Percentiles rank a stretch among this genome's conserved stretches.
Evolutionary conservation across 2,888 invertebrate genomes (phyloP).

Genomic region (Dromius quadrimaculatus): DNA sequence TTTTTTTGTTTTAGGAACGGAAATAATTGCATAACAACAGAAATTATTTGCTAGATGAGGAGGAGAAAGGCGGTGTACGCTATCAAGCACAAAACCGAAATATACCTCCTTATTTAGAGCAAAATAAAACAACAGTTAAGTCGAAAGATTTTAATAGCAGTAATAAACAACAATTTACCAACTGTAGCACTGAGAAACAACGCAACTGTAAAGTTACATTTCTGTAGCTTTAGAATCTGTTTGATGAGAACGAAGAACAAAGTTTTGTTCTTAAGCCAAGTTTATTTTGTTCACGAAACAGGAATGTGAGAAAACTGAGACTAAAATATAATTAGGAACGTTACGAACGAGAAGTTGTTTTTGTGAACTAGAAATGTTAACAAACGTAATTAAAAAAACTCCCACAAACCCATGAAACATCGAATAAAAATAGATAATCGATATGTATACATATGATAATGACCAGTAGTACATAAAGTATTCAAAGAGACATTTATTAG

Average conservation of each 20-base stretch:
- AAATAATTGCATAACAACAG: no score
- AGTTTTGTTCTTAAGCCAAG: neutral
- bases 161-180: neutral
- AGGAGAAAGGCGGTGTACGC: no score
- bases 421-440: no score
- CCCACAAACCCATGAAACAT: no score
- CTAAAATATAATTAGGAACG: slow-evolving; percentile 7
- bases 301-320: slow-evolving; percentile 11
- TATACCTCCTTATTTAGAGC: neutral
- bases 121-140: slow-evolving; percentile 8
- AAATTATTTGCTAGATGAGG: no score
- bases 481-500: no score
- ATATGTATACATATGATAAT: no score
- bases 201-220: slow-evolving; percentile 15
- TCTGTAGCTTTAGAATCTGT: slow-evolving; percentile 7
- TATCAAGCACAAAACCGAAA: no score
- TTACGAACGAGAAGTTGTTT: neutral
- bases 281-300: no score
- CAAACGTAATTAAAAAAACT: no score
- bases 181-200: neutral
- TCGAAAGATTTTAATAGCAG: neutral
- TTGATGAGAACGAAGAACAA: neutral
- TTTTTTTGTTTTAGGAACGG: no score
- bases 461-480: no score
- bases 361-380: neutral